Evolutionary conservation across 2,888 invertebrate genomes (phyloP).

Genomic region (Metalampra italica): DNA sequence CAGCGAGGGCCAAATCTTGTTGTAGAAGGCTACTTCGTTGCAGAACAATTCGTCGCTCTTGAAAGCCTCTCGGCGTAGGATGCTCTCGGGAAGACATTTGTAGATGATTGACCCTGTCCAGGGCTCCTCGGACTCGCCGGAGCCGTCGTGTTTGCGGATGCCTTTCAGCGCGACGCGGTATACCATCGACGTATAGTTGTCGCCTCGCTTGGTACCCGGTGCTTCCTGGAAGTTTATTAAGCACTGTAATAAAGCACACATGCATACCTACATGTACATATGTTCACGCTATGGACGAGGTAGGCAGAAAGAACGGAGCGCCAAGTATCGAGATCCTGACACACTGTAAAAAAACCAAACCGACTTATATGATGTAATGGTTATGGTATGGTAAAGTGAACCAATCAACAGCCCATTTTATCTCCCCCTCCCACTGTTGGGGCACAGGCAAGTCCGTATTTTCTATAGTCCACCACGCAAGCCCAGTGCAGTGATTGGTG

Average conservation of each 20-base stretch:
- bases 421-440: too few relatives aligned
- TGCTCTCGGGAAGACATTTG: conserved; percentile 83
- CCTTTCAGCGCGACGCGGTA: conserved; percentile 82
- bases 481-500: too few relatives aligned
- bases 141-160: conserved; percentile 42
- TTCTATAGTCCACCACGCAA: too few relatives aligned
- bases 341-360: too few relatives aligned
- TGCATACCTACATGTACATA: background rate
- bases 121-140: conserved; percentile 52
- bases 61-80: conserved; percentile 81
- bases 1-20: conserved; percentile 83
- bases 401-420: too few relatives aligned
- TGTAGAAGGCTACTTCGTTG: conserved; percentile 86
- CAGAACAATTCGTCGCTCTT: conserved; percentile 84
- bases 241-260: background rate
- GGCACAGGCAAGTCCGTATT: too few relatives aligned
- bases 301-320: too few relatives aligned
- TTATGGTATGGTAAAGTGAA: too few relatives aligned
- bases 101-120: conserved; percentile 84
- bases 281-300: too few relatives aligned
- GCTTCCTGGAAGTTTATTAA: conserved; percentile 66
- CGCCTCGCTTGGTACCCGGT: conserved; percentile 84
- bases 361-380: too few relatives aligned
- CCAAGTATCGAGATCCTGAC: too few relatives aligned
- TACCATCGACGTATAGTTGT: conserved; percentile 86